These are phyloP conservation scores for Agonopterix heracliana DNA, from an alignment of 2,888 invertebrate species.

Conservation along the genomic window DNA sequence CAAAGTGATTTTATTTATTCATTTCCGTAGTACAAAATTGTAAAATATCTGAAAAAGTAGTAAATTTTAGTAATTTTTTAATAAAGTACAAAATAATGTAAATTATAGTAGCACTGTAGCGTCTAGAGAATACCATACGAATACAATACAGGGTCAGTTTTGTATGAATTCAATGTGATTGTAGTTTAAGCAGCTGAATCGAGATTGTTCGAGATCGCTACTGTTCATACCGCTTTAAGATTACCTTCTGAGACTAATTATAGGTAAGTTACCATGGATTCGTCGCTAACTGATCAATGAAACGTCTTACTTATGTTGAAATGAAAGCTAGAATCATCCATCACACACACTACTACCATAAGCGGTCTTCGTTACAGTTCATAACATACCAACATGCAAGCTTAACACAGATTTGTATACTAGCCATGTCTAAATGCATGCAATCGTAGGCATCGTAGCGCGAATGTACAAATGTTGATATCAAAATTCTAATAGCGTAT, in stretches of 20 bases:
- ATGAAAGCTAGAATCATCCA: background rate
- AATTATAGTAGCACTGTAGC: slow-evolving; percentile 59
- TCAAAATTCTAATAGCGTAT: no score
- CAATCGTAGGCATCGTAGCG: no score
- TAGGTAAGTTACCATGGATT: slow-evolving; percentile 46
- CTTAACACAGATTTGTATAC: no score
- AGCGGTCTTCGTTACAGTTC: background rate
- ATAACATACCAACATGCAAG: background rate
- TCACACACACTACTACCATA: no score
- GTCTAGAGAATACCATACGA: slow-evolving; percentile 66
- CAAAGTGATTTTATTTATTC: slow-evolving; percentile 41
- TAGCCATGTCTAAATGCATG: no score
- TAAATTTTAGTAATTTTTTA: slow-evolving; percentile 62
- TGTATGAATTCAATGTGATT: slow-evolving; percentile 76
- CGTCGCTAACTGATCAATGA: background rate
- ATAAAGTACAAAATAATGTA: slow-evolving; percentile 73
- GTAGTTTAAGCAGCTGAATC: slow-evolving; percentile 69
- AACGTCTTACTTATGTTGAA: background rate
- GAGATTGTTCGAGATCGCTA: slow-evolving; percentile 54
- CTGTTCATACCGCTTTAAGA: slow-evolving; percentile 65
- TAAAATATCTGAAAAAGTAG: slow-evolving; percentile 56
- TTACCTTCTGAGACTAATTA: slow-evolving; percentile 45
- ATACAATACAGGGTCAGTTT: slow-evolving; percentile 75
- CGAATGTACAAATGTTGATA: no score
- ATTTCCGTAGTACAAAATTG: slow-evolving; percentile 66